phyloP scores from a whole-genome alignment of 2,797 vertebrate species.

The Melopsittacus undulatus region DNA sequence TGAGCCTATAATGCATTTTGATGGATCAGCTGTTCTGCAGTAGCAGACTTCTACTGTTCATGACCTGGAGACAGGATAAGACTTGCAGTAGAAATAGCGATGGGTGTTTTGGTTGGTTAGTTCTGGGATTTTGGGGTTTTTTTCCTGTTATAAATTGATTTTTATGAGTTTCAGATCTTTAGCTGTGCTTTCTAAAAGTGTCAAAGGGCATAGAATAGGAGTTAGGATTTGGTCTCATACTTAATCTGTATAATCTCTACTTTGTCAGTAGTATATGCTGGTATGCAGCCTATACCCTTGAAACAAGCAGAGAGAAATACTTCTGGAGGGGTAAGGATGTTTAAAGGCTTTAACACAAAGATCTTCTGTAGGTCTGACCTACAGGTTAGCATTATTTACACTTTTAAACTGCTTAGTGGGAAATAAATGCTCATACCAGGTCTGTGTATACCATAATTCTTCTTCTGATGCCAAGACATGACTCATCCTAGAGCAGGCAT shows the following conservation, averaged over 20 bases:
- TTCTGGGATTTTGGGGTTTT: not conserved
- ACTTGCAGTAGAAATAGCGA: not conserved
- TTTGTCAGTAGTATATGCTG: not conserved
- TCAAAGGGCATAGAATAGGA: not conserved
- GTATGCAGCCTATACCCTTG: not conserved
- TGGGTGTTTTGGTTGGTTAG: not conserved
- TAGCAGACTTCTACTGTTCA: not conserved
- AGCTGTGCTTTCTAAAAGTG: not conserved
- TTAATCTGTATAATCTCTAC: not conserved
- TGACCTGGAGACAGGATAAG: not conserved
- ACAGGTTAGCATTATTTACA: not conserved
- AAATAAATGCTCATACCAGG: not conserved
- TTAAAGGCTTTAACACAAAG: not conserved
- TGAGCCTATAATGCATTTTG: not conserved
- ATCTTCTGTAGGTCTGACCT: not conserved
- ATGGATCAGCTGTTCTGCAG: not conserved
- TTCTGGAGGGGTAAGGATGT: not conserved
- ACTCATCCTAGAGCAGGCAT: not conserved
- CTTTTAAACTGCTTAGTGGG: not conserved
- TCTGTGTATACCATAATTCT: not conserved
- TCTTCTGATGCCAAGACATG: not conserved
- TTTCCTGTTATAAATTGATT: not conserved
- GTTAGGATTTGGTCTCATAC: not conserved
- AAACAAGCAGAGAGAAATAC: not conserved
- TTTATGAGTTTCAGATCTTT: not conserved